phyloP scores from a whole-genome alignment of 2,797 vertebrate genomes.

The Phylloscopus collybita region DNA sequence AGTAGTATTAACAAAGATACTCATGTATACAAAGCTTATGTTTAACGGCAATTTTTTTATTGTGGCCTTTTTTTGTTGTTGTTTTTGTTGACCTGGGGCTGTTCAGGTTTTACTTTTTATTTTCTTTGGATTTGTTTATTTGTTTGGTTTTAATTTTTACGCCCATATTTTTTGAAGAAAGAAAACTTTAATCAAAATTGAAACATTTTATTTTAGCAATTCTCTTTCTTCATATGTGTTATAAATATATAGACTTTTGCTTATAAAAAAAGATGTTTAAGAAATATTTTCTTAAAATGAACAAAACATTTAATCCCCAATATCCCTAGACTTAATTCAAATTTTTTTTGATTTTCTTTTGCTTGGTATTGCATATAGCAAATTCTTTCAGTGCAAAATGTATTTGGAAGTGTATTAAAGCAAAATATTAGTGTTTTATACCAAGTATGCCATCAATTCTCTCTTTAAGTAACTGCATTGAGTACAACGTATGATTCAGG shows the following conservation, averaged over 20 bases:
- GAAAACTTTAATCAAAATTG: neutral
- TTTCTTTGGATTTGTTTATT: neutral
- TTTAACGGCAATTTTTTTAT: neutral
- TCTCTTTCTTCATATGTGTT: neutral
- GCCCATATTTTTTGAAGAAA: neutral
- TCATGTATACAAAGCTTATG: neutral
- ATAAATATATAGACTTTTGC: neutral
- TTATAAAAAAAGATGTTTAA: neutral
- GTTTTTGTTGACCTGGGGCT: neutral
- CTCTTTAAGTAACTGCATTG: neutral
- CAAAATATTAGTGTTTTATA: neutral
- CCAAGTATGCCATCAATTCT: neutral
- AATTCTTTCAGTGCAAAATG: neutral
- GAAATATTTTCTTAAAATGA: neutral
- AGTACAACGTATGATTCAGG: neutral
- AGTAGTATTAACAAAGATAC: neutral
- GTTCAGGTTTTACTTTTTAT: neutral
- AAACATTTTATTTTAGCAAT: neutral
- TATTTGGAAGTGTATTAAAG: neutral
- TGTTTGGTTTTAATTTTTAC: neutral
- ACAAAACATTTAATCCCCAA: neutral
- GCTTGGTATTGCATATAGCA: neutral
- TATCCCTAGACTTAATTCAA: neutral
- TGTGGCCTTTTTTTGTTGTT: no score
- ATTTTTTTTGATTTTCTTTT: neutral